Conservation (phyloP, 2,888 invertebrate species). For the Drosophila monieri region DNA sequence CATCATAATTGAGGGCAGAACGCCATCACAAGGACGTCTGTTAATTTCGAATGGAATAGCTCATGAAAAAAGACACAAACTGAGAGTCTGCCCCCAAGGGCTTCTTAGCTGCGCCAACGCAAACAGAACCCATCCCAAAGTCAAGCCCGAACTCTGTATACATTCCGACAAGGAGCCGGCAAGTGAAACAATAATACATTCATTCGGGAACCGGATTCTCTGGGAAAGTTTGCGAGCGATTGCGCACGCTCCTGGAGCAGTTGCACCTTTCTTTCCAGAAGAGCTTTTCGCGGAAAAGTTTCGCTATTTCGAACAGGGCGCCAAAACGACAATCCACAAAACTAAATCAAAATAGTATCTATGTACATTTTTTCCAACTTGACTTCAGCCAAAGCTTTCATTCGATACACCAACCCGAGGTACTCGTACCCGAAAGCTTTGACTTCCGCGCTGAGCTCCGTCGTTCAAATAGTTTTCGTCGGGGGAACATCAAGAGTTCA, state of each 20-base stretch:
- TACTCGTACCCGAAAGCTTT: neutral
- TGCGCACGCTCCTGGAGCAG: neutral
- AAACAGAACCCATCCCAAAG: constrained; percentile 17
- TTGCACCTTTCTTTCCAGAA: constrained; percentile 2
- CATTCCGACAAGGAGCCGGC: constrained; percentile 17
- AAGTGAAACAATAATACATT: constrained; percentile 11
- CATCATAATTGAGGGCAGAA: neutral
- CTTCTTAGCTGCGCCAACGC: constrained; percentile 7
- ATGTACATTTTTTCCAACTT: neutral
- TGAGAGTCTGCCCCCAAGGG: neutral
- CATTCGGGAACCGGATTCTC: constrained; percentile 6
- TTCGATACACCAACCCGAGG: constrained; percentile 12
- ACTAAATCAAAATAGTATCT: neutral
- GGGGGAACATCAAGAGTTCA: constrained; percentile 52
- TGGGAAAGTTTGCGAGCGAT: neutral
- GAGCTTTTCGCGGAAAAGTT: constrained; percentile 25
- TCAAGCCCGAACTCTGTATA: constrained; percentile 6
- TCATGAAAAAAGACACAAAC: no score
- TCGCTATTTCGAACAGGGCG: neutral
- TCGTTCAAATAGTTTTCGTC: constrained; percentile 16
- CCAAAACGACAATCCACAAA: neutral
- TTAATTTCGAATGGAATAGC: neutral
- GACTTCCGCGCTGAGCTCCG: neutral
- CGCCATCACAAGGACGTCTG: neutral
- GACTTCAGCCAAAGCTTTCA: constrained; percentile 1